Conservation (phyloP, 1,140 invertebrate genomes). For the Calycopis cecrops region DNA sequence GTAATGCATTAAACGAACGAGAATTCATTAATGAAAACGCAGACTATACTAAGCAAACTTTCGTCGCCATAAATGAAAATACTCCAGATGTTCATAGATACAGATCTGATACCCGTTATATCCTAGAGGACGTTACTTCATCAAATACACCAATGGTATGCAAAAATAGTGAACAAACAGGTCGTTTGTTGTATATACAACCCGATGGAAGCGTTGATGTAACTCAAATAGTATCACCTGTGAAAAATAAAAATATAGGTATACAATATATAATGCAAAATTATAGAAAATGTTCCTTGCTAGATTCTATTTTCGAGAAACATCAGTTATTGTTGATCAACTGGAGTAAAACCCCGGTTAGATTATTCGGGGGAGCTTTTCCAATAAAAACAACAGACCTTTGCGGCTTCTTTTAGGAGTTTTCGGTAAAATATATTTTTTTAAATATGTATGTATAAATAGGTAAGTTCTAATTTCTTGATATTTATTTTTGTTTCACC, state of each 20-base stretch:
- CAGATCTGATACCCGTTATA: slow-evolving; percentile 49
- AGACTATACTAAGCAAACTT: slow-evolving; percentile 51
- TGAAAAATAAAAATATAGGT: slow-evolving; percentile 45
- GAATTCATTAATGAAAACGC: slow-evolving; percentile 43
- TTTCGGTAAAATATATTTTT: too few relatives aligned
- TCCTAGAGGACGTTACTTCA: slow-evolving; percentile 35
- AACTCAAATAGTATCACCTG: slow-evolving; percentile 46
- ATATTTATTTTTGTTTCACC: too few relatives aligned
- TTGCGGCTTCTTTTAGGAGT: slow-evolving; percentile 73
- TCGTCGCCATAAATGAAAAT: slow-evolving; percentile 43
- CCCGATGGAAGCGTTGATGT: slow-evolving; percentile 50
- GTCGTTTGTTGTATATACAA: slow-evolving; percentile 48
- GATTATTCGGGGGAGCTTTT: slow-evolving; percentile 75
- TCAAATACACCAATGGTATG: slow-evolving; percentile 51
- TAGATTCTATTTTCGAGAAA: slow-evolving; percentile 37
- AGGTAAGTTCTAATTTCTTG: too few relatives aligned
- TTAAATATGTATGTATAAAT: too few relatives aligned
- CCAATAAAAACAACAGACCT: slow-evolving; percentile 67
- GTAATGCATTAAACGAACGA: slow-evolving; percentile 59
- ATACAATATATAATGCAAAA: slow-evolving; percentile 55
- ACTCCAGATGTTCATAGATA: slow-evolving; percentile 60
- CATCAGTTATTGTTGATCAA: slow-evolving; percentile 66
- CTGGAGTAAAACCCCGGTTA: slow-evolving; percentile 76
- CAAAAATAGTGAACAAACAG: slow-evolving; percentile 41
- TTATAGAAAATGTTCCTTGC: slow-evolving; percentile 55